Evolutionary conservation across 2,113 vertebrate genomes (phyloP).

Genomic region (Rhineura floridana): DNA sequence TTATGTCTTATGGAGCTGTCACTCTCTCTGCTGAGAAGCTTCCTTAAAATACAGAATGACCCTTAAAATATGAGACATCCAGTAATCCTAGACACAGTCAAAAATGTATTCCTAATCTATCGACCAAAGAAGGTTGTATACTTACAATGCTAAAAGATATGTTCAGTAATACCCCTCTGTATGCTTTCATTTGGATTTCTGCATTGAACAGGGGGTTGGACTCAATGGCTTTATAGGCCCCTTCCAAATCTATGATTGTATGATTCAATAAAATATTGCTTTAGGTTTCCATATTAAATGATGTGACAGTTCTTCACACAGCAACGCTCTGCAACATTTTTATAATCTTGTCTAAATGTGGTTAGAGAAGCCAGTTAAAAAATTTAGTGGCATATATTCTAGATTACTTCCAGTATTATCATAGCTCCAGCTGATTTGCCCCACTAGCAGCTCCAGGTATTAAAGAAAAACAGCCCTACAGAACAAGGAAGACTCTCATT

Average conservation of each 20-base stretch:
- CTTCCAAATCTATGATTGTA: no score
- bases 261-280: not conserved
- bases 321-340: not conserved
- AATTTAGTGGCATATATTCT: not conserved
- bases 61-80: not conserved
- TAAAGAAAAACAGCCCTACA: not conserved
- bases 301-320: not conserved
- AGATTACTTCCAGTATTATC: not conserved
- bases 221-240: no score
- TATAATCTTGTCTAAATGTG: not conserved
- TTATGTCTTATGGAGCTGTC: not conserved
- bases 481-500: not conserved
- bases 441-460: not conserved
- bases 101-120: not conserved
- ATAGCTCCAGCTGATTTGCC: not conserved
- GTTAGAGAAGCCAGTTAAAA: not conserved
- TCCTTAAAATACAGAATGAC: not conserved
- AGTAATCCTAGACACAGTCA: not conserved
- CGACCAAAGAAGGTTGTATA: not conserved
- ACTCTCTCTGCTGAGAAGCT: not conserved
- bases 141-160: not conserved
- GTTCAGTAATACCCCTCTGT: not conserved
- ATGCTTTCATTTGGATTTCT: no score
- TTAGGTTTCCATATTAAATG: not conserved
- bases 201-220: no score